Evolutionary conservation across 2,888 invertebrate genomes (phyloP).

Genomic region (Orgyia antiqua): DNA sequence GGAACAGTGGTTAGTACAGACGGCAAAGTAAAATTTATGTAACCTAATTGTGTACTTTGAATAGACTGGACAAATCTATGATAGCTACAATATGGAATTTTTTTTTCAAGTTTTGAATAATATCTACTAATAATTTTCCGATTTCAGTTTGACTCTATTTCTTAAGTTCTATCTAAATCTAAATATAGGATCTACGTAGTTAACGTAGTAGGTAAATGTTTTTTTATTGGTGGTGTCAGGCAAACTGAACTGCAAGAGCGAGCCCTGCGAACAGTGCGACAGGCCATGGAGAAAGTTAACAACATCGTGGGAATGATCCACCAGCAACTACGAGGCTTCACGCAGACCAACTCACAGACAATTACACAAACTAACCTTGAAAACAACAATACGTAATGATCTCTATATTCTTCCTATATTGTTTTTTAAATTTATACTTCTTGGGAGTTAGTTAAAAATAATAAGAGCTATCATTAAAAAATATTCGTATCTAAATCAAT

Average conservation of each 20-base stretch:
- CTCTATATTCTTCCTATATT: conserved; percentile 4
- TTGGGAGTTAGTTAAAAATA: background rate
- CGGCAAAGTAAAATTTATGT: no score
- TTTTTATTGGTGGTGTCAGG: conserved; percentile 43
- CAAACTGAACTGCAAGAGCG: conserved; percentile 57
- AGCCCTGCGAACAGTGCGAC: conserved; percentile 40
- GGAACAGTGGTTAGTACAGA: conserved; percentile 64
- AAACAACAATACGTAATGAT: conserved; percentile 41
- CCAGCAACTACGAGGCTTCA: conserved; percentile 47
- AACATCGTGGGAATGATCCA: conserved; percentile 57
- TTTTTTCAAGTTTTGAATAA: no score
- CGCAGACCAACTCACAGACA: conserved; percentile 13
- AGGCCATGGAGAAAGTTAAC: conserved; percentile 49
- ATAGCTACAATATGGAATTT: no score
- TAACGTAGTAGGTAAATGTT: no score
- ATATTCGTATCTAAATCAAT: no score
- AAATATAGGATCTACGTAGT: no score
- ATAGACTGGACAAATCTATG: no score
- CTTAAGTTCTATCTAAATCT: no score
- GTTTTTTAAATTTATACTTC: no score
- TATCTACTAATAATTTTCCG: no score
- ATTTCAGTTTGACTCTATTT: no score
- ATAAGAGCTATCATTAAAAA: no score
- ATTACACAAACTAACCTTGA: conserved; percentile 7
- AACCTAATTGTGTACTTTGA: background rate